A percentile compares a stretch with the other conserved stretches of the same genome.
These are phyloP conservation scores for Synergus umbraculus DNA, from an alignment of 2,888 invertebrate genomes.

Conservation along the genomic window DNA sequence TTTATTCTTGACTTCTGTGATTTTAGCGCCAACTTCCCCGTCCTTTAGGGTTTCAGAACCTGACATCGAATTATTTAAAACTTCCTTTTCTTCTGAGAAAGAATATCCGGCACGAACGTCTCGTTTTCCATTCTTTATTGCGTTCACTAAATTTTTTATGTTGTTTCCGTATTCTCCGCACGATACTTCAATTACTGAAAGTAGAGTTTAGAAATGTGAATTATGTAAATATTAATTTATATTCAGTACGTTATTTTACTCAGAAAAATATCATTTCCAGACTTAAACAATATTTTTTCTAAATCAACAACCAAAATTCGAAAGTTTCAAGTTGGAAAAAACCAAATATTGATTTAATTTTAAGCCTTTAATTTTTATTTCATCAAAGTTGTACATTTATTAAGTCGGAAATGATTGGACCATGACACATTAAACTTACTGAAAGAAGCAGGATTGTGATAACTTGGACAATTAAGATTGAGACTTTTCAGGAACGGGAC, in stretches of 20 bases:
- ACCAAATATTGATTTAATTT: no score
- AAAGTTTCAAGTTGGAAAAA: no score
- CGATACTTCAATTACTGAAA: slow-evolving; percentile 92
- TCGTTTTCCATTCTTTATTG: slow-evolving; percentile 90
- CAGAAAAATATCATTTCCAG: background rate
- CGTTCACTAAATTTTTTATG: slow-evolving; percentile 88
- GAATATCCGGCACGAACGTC: slow-evolving; percentile 87
- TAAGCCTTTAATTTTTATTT: no score
- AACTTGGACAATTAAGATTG: slow-evolving; percentile 93
- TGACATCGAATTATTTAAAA: slow-evolving; percentile 77
- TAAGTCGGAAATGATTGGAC: slow-evolving; percentile 1
- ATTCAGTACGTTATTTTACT: background rate
- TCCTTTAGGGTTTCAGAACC: slow-evolving; percentile 65
- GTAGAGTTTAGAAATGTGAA: background rate
- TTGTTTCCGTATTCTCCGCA: slow-evolving; percentile 98
- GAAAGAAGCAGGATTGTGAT: slow-evolving; percentile 98
- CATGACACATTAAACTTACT: slow-evolving; percentile 76
- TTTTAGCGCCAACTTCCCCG: slow-evolving; percentile 55
- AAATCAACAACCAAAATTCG: no score
- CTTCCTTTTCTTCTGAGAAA: slow-evolving; percentile 81
- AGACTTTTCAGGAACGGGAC: slow-evolving; percentile 90
- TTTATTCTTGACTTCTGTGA: slow-evolving; percentile 68
- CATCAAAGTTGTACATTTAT: background rate
- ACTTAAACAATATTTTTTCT: background rate
- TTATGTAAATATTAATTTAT: background rate